phyloP scores from a whole-genome alignment of 2,888 invertebrate genomes.

The Melanostoma scalare region DNA sequence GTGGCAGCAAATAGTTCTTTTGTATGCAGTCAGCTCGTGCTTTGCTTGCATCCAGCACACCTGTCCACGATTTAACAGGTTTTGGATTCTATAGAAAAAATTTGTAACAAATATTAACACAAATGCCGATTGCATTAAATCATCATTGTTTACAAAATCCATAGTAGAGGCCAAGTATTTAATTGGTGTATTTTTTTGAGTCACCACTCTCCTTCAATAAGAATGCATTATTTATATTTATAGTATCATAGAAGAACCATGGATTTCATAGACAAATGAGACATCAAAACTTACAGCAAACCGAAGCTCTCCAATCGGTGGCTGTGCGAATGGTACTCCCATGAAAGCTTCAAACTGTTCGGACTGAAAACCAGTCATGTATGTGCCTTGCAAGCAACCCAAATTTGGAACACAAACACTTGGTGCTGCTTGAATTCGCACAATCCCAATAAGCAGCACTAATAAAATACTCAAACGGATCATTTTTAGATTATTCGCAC shows the following conservation, averaged over 20 bases:
- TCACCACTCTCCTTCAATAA: too few species aligned
- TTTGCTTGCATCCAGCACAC: conserved; percentile 76
- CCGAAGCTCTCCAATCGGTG: conserved; percentile 78
- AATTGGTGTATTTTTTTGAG: too few species aligned
- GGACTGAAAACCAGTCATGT: conserved; percentile 76
- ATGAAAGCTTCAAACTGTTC: conserved; percentile 79
- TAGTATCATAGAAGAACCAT: too few species aligned
- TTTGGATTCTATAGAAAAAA: conserved; percentile 77
- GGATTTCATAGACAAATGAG: too few species aligned
- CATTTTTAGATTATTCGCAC: conserved; percentile 15
- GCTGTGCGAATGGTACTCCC: conserved; percentile 80
- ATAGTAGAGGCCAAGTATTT: too few species aligned
- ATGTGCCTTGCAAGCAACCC: conserved; percentile 77
- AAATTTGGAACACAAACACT: conserved; percentile 76
- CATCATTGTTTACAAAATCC: not conserved
- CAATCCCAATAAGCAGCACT: not conserved
- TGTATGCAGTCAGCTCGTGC: conserved; percentile 82
- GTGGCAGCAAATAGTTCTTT: conserved; percentile 79
- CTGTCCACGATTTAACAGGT: conserved; percentile 75
- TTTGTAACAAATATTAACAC: not conserved
- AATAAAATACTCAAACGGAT: not conserved
- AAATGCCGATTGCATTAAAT: not conserved
- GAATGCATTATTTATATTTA: too few species aligned
- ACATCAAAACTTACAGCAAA: conserved; percentile 77
- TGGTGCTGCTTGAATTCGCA: conserved; percentile 43